Evolutionary conservation across 2,888 invertebrate genomes (phyloP).

Genomic region (Anagyrus pseudococci): DNA sequence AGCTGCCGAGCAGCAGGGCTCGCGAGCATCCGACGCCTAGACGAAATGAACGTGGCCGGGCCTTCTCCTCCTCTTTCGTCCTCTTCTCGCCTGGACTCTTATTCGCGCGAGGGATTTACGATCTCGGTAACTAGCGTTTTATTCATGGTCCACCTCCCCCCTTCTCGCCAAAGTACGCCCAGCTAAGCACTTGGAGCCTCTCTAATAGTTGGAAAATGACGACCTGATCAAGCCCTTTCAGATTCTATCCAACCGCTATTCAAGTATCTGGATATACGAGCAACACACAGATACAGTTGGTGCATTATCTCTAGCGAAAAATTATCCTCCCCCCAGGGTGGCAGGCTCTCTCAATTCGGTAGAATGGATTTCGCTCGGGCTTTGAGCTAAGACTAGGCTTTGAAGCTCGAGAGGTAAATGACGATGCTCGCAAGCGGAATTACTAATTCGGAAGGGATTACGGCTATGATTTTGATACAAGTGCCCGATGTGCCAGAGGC

Average conservation of each 20-base stretch:
- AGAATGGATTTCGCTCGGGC: no score
- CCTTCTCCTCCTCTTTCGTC: constrained; percentile 32
- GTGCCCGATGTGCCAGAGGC: not conserved
- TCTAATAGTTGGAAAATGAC: no score
- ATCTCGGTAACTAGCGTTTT: constrained; percentile 50
- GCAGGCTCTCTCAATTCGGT: no score
- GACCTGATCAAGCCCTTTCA: not conserved
- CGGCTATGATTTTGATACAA: constrained; percentile 32
- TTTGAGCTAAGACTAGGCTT: no score
- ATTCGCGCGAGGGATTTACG: constrained; percentile 44
- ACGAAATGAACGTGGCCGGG: constrained; percentile 31
- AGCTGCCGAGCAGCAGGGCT: constrained; percentile 32
- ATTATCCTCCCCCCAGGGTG: no score
- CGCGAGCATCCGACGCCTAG: no score
- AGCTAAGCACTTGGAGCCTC: constrained; percentile 7
- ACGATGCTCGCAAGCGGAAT: constrained; percentile 20
- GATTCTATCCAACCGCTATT: not conserved
- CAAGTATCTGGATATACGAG: no score
- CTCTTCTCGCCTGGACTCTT: constrained; percentile 22
- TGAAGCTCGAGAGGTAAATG: constrained; percentile 14
- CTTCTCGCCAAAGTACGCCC: no score
- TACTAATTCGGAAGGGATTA: constrained; percentile 34
- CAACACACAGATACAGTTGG: no score
- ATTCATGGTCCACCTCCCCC: constrained; percentile 46
- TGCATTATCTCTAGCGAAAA: no score